Base-by-base conservation (phyloP, 2,888 invertebrate species). In the Athetis lepigone region DNA sequence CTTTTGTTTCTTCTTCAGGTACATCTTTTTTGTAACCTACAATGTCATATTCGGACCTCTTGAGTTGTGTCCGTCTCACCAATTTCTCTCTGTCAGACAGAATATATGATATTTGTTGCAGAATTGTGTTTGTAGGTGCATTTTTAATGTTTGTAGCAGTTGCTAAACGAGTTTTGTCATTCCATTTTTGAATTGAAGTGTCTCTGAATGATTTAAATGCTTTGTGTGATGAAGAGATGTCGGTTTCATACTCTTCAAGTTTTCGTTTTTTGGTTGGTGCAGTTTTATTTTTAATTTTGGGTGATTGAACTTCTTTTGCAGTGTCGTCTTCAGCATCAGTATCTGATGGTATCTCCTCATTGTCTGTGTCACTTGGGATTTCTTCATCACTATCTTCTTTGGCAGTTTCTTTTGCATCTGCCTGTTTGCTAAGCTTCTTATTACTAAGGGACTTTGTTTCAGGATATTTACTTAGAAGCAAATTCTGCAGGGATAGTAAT, bases 121-220 rank as follows among this genome's bases (percentile, higher is more conserved):
- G 88, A 13, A 97, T 92, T 80, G 96, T 97, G 88, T 92, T 97
- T 51, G 94, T 95, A 79, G 94, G 96, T 71, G 96, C 94, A 79
- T 92, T 95, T 81, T 96, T 97, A 8, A 97, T 93, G 80, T 95
- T 96, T 7, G 96, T 95, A n/a, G 96, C 95, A 11, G 96, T 95
- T 0, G 97, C 95, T 33, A 98, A 90, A 75, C 97, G 96, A 0
- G 98, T 99, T 90, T 98, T 98, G 69, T 99, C 98, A 90, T 98
- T 97, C 99, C 99, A 99, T 88, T 98, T 98, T 79, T 98, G 97
- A 66, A 99, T 97, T 8, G 97, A 97, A 0, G 96, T 91, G 85
- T 99, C 97, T 86, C 98, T 96, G 83, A 97, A 98, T 7, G 95
- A 85, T 74, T 92, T 95, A 73, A 97, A 97, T 3, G 91, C 89